Evolutionary conservation across 2,797 vertebrate species (phyloP), one percentile per base, ranked within the genome.

Genomic region (Chloroceryle inda): DNA sequence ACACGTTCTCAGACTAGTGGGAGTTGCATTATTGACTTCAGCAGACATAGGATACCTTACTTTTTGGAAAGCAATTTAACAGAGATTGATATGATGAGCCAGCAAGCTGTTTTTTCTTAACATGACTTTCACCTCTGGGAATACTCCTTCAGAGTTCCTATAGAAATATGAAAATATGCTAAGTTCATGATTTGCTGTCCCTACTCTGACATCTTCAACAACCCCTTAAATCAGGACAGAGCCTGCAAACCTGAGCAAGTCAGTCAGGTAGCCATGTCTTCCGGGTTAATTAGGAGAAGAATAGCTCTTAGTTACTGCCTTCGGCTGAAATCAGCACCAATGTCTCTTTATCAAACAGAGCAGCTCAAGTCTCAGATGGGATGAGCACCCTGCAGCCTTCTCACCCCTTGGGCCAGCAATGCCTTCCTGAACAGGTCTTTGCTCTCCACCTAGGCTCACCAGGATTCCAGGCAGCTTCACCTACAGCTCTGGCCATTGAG

Each of bases 401-500:
- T 79, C 16, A 6, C 13, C 40, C 27, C 44, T 29, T 12, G 19
- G 31, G 8, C 19, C 44, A 68, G 8, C 18, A 61, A 8, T 3
- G 2, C 42, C 38, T 62, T 19, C 24, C 4, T 7, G 22, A 15
- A 9, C 0, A 0, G 21, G 4, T 13, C 4, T 56, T 52, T 11
- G 15, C 9, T 31, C 22, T n/a, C 18, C 31, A 53, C 16, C 17
- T 23, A 64, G 27, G 11, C 47, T 38, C 55, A 66, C 5, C 31
- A 69, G 35, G n/a, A 37, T 22, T 23, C 17, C 22, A 26, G 40
- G 26, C 11, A 58, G 69, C 44, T 68, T 56, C 2, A 0, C 2
- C 0, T 37, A 13, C 17, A 7, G 31, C 19, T 23, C 3, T 0
- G 2, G 8, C 19, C 6, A 0, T 0, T 47, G 22, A 35, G 42